Conservation (phyloP, 1,140 invertebrate species). For the Triops longicaudatus region DNA sequence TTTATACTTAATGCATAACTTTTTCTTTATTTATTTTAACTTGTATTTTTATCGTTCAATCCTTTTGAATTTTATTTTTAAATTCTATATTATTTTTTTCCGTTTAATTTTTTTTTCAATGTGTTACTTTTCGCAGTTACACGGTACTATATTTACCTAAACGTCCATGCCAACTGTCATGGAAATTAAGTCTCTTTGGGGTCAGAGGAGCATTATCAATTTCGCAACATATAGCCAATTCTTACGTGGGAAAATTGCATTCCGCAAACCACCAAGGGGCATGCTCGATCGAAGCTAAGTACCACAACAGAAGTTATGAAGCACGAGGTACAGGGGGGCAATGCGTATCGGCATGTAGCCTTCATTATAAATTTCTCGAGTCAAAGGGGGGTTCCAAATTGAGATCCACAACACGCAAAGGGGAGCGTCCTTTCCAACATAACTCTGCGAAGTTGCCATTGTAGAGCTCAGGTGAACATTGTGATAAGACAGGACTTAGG, state of each 20-base stretch:
- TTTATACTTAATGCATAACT: too few species aligned
- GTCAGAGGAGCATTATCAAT: not conserved
- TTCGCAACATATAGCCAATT: not conserved
- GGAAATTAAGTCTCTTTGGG: not conserved
- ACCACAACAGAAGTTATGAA: not conserved
- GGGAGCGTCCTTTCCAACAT: not conserved
- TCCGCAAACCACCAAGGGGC: not conserved
- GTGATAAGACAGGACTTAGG: not conserved
- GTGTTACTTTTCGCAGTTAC: too few species aligned
- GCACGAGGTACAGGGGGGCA: not conserved
- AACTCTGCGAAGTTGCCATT: not conserved
- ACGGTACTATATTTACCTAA: too few species aligned
- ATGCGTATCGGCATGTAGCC: not conserved
- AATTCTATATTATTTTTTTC: too few species aligned
- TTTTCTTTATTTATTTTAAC: too few species aligned
- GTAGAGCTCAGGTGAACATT: not conserved
- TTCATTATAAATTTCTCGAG: constrained; percentile 12
- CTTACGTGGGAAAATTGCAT: not conserved
- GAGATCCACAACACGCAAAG: not conserved
- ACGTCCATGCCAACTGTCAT: too few species aligned
- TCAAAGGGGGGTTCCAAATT: not conserved
- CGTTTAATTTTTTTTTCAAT: too few species aligned
- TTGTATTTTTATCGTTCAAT: too few species aligned
- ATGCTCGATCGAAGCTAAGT: not conserved
- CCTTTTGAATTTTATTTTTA: too few species aligned